phyloP scores from a whole-genome alignment of 1,140 invertebrate genomes.

The Ostrea denselamellosa region DNA sequence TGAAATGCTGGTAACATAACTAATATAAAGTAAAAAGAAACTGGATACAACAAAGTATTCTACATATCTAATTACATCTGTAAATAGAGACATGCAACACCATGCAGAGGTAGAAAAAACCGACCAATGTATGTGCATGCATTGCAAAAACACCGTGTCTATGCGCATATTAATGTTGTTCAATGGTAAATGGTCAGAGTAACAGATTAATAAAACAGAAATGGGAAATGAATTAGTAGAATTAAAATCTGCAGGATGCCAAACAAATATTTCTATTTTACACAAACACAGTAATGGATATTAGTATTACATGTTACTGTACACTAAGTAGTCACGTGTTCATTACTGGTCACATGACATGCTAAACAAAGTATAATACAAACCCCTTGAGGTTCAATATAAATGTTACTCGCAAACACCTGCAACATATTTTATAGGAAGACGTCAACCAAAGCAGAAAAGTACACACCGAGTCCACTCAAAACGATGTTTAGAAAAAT shows the following conservation, averaged over 20 bases:
- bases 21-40: not conserved
- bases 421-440: slow-evolving; percentile 50
- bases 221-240: slow-evolving; percentile 1
- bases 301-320: slow-evolving; percentile 13
- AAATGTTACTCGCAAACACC: slow-evolving; percentile 49
- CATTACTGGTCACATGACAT: not conserved
- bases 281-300: not conserved
- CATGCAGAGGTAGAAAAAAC: not conserved
- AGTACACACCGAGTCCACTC: slow-evolving; percentile 31
- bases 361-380: slow-evolving; percentile 37
- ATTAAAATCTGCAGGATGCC: slow-evolving; percentile 2
- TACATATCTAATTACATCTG: not conserved
- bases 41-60: not conserved
- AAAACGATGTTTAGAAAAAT: not conserved
- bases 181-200: not conserved
- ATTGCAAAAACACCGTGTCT: not conserved
- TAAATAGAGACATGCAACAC: slow-evolving; percentile 9
- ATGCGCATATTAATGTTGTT: not conserved
- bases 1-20: not conserved
- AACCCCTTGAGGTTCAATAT: slow-evolving; percentile 53
- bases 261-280: not conserved
- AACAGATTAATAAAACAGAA: not conserved
- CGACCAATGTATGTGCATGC: not conserved
- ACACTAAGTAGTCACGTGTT: not conserved
- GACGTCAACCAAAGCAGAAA: slow-evolving; percentile 30